Evolutionary conservation across 2,797 vertebrate species (phyloP), one percentile per base, ranked within the genome.

Genomic region (Chaetodon trifasciatus): DNA sequence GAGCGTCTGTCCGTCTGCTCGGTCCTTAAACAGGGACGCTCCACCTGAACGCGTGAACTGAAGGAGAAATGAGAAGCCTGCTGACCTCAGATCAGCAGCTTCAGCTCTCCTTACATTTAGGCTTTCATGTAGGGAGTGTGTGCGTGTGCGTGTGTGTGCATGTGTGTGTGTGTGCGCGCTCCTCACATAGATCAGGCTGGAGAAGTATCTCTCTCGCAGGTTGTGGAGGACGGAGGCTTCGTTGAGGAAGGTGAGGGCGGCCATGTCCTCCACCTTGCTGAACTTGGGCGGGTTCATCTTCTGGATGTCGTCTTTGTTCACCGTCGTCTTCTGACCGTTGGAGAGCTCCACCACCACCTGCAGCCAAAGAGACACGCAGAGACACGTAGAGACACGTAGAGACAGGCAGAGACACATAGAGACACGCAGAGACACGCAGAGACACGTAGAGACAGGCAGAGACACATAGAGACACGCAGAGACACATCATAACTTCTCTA

Each of bases 231-330:
- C 97, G 0, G 97, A 98, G 3, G 98, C 98, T 80, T 99, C 98
- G 0, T 99, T 99, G 79, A 99, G 97, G 90, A 97, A 99, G 8
- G 98, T 99, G 86, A 99, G 96, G 86, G 98, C 97, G 0, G 98
- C 98, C 98, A 99, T 99, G 94, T 99, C 98, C 94, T 99, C 98
- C 76, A 99, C 98, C 93, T 99, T 99, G 89, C 97, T 97, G 95
- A 99, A 99, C 91, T 99, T 99, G 65, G 98, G 98, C 0, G 98
- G 98, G 86, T 99, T 99, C 98, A 99, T 99, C 95, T 99, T 99
- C 95, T 99, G 98, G 94, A 99, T 96, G 94, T 99, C 98, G 67
- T 99, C 98, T 89, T 98, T 99, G 94, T 94, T 96, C 47, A 98
- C 87, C 0, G 95, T 96, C 60, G 87, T 50, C 90, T 98, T 98